Evolutionary conservation across 92 coral and sea anemone genomes (phyloP), one percentile per base, ranked within the genome.

Genomic region (Blastomussa wellsi): DNA sequence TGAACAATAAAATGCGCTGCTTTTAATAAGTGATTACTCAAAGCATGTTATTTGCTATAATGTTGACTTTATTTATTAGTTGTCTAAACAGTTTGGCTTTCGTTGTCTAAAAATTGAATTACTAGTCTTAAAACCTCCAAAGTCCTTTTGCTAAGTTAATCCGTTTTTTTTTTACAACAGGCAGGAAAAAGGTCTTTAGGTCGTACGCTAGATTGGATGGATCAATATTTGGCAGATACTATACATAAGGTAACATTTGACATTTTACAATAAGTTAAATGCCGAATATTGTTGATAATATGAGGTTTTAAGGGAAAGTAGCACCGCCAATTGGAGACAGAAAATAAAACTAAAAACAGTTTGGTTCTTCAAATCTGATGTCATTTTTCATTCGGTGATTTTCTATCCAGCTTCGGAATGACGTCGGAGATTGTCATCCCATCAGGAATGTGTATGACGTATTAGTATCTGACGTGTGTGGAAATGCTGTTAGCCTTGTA

Each of bases 351-450:
- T n/a, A n/a, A 39, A 39, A 39, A 39, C 44, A 3, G 3, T 39
- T 7, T 39, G 4, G 44, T 44, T 8, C 49, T 8, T 35, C n/a
- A 13, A 71, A 74, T 20, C 19, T 7, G 2, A 44, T 0, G 20
- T 16, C 19, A 20, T 15, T 76, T 22, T 38, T 32, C 22, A 57
- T 72, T 72, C 62, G n/a, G 31, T 28, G 7, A 19, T 35, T 5
- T 33, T 62, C 48, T 73, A 32, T 37, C 9, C 69, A 95, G 98
- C 83, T 88, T 38, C 84, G 90, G 39, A 90, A 81, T 37, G 81
- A 90, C 37, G 97, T 92, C 55, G 98, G 98, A 51, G 90, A 92
- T 35, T 95, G 98, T 55, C 72, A 86, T 16, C 94, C 95, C 42
- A 74, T 95, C 88, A 89, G 89, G 60, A 83, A 83, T 42, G 88